phyloP scores from a whole-genome alignment of 2,888 invertebrate genomes.

The Cepaea hortensis region DNA sequence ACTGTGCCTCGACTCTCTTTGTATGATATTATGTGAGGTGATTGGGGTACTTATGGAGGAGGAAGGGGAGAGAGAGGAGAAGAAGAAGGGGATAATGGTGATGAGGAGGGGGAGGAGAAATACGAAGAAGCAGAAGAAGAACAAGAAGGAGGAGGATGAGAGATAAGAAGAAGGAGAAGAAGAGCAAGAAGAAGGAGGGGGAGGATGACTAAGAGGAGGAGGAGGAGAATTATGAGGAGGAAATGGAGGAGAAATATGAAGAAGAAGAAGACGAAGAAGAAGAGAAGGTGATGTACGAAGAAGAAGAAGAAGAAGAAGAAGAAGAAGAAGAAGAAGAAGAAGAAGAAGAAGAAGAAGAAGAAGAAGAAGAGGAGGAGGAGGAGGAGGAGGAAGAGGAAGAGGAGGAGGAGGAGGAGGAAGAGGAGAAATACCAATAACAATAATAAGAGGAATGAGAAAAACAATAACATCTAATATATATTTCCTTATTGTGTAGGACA shows the following conservation, averaged over 20 bases:
- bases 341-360: neutral
- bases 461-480: too few relatives aligned
- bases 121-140: neutral
- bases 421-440: too few relatives aligned
- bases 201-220: neutral
- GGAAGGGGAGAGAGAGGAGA: neutral
- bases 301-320: neutral
- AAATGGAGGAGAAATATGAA: neutral
- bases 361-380: neutral
- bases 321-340: neutral
- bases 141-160: neutral
- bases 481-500: too few relatives aligned
- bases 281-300: neutral
- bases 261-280: neutral
- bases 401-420: too few relatives aligned
- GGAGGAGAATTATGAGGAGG: neutral
- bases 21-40: too few relatives aligned
- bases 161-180: neutral
- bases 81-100: neutral
- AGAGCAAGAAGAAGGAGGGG: constrained; percentile 7
- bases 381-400: too few relatives aligned
- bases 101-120: neutral
- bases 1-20: too few relatives aligned
- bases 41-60: neutral
- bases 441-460: too few relatives aligned